Percentiles rank a stretch among this genome's conserved stretches.
These are phyloP conservation scores for Platygyra sinensis DNA, from an alignment of 64 coral and sea anemone species.

Conservation along the genomic window DNA sequence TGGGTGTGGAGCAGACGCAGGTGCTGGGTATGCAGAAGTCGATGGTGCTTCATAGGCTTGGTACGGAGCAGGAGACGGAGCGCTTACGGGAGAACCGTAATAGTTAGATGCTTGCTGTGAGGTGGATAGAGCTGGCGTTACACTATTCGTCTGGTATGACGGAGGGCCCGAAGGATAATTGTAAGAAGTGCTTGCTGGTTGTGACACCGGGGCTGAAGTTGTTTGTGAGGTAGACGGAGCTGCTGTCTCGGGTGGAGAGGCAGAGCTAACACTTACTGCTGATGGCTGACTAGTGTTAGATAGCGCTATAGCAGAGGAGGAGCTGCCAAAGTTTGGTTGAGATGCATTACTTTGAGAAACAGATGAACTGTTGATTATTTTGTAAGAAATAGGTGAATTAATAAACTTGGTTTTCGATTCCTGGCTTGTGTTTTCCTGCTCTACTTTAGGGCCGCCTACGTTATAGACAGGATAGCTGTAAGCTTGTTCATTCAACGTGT, in stretches of 20 bases:
- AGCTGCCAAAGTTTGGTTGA: not conserved
- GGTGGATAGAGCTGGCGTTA: not conserved
- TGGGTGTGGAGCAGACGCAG: not conserved
- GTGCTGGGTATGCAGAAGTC: not conserved
- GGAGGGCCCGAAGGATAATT: not conserved
- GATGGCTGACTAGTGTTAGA: not conserved
- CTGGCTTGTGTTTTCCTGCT: not conserved
- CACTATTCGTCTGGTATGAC: not conserved
- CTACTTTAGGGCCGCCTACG: not conserved
- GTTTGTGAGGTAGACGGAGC: not conserved
- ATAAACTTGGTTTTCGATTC: not conserved
- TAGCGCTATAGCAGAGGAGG: not conserved
- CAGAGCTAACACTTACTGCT: no score
- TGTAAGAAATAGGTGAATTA: slow-evolving; percentile 21
- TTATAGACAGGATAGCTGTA: not conserved
- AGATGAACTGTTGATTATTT: slow-evolving; percentile 15
- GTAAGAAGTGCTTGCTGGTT: not conserved
- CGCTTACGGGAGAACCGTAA: not conserved
- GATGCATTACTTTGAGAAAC: not conserved
- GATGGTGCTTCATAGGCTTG: not conserved
- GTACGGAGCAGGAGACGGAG: not conserved
- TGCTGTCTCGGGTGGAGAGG: not conserved
- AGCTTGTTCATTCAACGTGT: not conserved
- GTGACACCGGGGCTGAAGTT: not conserved
- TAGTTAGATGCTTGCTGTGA: not conserved